A percentile compares a stretch with the other conserved stretches of the same genome.
Conservation (phyloP, 2,888 invertebrate species). For the Rhingia campestris region DNA sequence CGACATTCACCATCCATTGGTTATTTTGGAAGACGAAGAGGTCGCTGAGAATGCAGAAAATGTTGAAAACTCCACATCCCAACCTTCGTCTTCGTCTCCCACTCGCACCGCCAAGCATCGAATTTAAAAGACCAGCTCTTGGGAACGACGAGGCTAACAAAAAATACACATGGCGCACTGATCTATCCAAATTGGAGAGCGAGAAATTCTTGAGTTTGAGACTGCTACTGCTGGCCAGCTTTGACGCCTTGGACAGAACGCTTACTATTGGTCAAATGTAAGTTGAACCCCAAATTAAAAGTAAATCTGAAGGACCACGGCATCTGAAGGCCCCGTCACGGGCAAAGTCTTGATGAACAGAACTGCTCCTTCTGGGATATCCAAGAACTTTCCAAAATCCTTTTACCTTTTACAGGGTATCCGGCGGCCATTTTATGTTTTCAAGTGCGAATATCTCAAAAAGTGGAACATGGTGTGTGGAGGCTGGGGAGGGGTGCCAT, state of each 20-base stretch:
- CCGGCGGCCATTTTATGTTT: too few species aligned
- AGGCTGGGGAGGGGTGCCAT: too few species aligned
- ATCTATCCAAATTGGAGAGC: slow-evolving; percentile 94
- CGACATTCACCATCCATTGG: slow-evolving; percentile 81
- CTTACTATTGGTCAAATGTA: slow-evolving; percentile 99
- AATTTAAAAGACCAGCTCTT: slow-evolving; percentile 80
- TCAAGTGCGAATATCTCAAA: too few species aligned
- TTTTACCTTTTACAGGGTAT: too few species aligned
- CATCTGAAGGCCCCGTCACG: too few species aligned
- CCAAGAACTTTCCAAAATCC: too few species aligned
- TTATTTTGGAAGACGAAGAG: slow-evolving; percentile 83
- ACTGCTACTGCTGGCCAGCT: slow-evolving; percentile 91
- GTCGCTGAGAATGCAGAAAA: slow-evolving; percentile 74
- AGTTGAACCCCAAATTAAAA: too few species aligned
- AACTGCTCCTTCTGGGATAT: too few species aligned
- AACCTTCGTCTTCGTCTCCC: slow-evolving; percentile 54
- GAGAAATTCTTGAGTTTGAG: slow-evolving; percentile 88
- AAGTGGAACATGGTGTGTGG: too few species aligned
- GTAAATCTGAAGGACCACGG: too few species aligned
- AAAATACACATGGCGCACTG: slow-evolving; percentile 95
- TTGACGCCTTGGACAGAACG: slow-evolving; percentile 96
- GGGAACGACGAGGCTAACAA: slow-evolving; percentile 77
- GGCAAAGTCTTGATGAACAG: too few species aligned
- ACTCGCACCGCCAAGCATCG: slow-evolving; percentile 65
- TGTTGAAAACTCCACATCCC: slow-evolving; percentile 71